Base-by-base conservation (phyloP, 2,113 vertebrate species). In the Alethe castanea region DNA sequence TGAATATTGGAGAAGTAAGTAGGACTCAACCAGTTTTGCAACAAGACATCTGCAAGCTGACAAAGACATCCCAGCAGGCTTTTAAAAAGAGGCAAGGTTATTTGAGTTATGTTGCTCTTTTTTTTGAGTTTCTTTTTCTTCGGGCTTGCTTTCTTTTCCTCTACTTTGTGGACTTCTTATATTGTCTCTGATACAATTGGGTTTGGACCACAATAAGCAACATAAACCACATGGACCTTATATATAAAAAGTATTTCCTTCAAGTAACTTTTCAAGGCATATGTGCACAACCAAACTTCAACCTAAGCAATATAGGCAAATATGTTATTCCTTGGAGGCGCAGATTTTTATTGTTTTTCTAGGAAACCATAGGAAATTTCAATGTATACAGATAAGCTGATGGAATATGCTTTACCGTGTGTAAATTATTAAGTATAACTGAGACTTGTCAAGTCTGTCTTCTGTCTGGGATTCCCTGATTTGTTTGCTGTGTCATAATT, bases 61-160 rank as follows among this genome's bases (percentile, higher is more conserved):
- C 48, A 44, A 53, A 44, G 25, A 14, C 38, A 35, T 44, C 9
- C 16, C 19, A 50, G 4, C 3, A 53, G 20, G 3, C 19, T 86
- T 78, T 52, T 52, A 12, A 33, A 11, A 67, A 57, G 11, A 44
- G 5, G 3, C 6, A 59, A 56, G 5, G 17, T 6, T 70, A 12
- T 52, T 73, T 62, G 24, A 35, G 11, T 66, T 47, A 54, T 66
- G 22, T n/a, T 61, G 20, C 19, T 85, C 92, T 84, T 28, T n/a
- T n/a, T n/a, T n/a, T n/a, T n/a, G n/a, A 19, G 36, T 33, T 50
- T 61, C 22, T 65, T 44, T 52, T 38, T 7, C 25, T 31, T 52
- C 33, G 2, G 11, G 1, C 4, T n/a, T 60, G 12, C 7, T 22
- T 18, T 3, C 3, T 33, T 7, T 33, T 10, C 5, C 7, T 11